Base-by-base conservation (phyloP, 2,888 invertebrate species). In the Tetranychus truncatus region DNA sequence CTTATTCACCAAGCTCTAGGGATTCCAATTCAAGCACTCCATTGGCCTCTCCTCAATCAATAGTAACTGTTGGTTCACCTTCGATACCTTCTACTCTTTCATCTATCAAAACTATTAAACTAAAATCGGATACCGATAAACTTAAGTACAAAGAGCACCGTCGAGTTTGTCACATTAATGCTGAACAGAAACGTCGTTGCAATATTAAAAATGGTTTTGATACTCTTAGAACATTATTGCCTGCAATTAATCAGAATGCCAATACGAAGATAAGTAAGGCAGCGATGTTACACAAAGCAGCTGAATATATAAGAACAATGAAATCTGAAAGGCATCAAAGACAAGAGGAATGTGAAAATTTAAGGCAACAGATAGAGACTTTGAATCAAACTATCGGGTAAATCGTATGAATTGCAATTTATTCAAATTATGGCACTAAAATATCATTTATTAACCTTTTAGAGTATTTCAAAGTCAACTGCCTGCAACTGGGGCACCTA, bases 121-220 rank as follows among this genome's bases (percentile, higher is more conserved):
- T 24, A 20, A 69, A 69, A 24, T 24, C 20, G 9, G 69, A 69
- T 24, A 24, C 69, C 21, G 69, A 69, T 20, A 69, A 69, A 21
- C 20, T 69, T 8, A 45, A 80, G 74, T 81, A 81, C 77, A 80
- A 79, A 81, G 88, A 91, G 81, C 88, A 91, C 80, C 85, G 90
- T 71, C 87, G 94, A 75, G 91, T 89, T 77, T 91, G 92, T 18
- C 95, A 95, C 83, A 90, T 93, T 80, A 93, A 93, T 83, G 94
- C 96, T 0, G 96, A 96, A 82, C 95, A 95, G 84, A 96, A 95
- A 83, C 87, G 96, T 65, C 87, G 95, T 75, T 94, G 91, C 83
- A 95, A 95, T 83, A 95, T 96, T 81, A 95, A 95, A 84, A 92
- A 91, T 82, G 95, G 95, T 66, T 96, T 96, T 84, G 95, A 96